Evolutionary conservation across 1,140 invertebrate species (phyloP), one percentile per base, ranked within the genome.

Genomic region (Zaprionus camerounensis): DNA sequence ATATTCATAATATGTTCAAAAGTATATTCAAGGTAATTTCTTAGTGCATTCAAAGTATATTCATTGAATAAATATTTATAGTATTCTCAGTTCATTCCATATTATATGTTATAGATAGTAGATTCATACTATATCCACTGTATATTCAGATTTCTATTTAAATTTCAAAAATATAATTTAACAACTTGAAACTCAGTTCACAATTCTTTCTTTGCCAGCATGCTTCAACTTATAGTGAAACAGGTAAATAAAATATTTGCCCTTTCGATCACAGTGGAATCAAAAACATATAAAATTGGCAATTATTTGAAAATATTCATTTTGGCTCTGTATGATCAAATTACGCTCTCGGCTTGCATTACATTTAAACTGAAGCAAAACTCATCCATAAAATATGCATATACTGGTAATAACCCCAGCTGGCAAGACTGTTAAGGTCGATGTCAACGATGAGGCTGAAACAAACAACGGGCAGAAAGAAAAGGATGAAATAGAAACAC

Each of bases 321-420:
- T 65, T 74, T 78, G 63, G 75, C 61, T 6, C 13, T 77, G 0
- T 63, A 73, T 34, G 61, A 77, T 7, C 55, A 77, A 65, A 77
- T 77, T 51, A 69, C 59, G 11, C 49, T 71, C 49, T 71, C 63
- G 31, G 76, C 68, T 38, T 79, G 67, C 57, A 56, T 61, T 22
- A 59, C 51, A 17, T 77, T 77, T 5, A 12, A 49, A 28, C 15
- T 56, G n/a, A 20, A 41, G 12, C 13, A 31, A 15, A 22, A 56
- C 2, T 28, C 34, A 1, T 38, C 15, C 9, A 11, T 69, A 6
- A 36, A 70, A 24, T 5, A 85, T 84, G 82, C 76, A 81, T 55
- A 63, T 86, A n/a, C 41, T 81, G 1, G 41, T 81, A 2, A 81
- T 80, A 36, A 82, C 73, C 0, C 77, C 80, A 7, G 53, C 34